phyloP scores from a whole-genome alignment of 2,888 invertebrate genomes.

The Blomia tropicalis region DNA sequence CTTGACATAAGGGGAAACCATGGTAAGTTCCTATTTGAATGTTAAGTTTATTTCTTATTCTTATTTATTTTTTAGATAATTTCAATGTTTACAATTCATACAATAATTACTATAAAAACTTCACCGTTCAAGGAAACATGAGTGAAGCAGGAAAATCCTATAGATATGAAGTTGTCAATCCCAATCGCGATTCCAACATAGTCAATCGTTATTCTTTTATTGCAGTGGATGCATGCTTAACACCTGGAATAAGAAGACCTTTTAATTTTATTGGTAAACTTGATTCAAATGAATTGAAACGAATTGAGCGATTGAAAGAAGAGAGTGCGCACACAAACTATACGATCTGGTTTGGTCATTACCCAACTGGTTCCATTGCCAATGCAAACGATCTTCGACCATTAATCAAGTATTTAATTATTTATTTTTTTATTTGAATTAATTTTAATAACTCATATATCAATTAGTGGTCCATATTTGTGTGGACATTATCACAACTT shows the following conservation, averaged over 20 bases:
- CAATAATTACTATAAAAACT: slow-evolving; percentile 54
- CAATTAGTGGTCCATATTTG: slow-evolving; percentile 52
- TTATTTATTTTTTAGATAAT: slow-evolving; percentile 53
- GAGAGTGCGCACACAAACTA: slow-evolving; percentile 39
- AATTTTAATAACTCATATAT: slow-evolving; percentile 13
- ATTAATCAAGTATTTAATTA: slow-evolving; percentile 31
- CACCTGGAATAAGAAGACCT: slow-evolving; percentile 67
- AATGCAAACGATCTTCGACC: slow-evolving; percentile 29
- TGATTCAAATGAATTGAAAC: slow-evolving; percentile 32
- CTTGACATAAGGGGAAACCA: slow-evolving; percentile 81
- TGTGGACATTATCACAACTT: slow-evolving; percentile 79
- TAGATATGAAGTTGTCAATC: slow-evolving; percentile 44
- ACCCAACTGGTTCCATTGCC: slow-evolving; percentile 66
- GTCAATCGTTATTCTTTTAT: slow-evolving; percentile 58
- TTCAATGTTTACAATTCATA: slow-evolving; percentile 59
- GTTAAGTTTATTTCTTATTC: too few species aligned
- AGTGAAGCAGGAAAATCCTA: slow-evolving; percentile 52
- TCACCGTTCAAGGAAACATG: slow-evolving; percentile 55
- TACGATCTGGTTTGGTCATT: slow-evolving; percentile 71
- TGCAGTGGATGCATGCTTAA: slow-evolving; percentile 67
- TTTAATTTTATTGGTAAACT: slow-evolving; percentile 68
- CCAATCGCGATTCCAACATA: too few species aligned
- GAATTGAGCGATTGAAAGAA: slow-evolving; percentile 37
- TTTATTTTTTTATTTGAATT: not conserved
- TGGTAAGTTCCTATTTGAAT: slow-evolving; percentile 42